phyloP scores from a whole-genome alignment of 2,113 vertebrate species.

The Vireo altiloquus region DNA sequence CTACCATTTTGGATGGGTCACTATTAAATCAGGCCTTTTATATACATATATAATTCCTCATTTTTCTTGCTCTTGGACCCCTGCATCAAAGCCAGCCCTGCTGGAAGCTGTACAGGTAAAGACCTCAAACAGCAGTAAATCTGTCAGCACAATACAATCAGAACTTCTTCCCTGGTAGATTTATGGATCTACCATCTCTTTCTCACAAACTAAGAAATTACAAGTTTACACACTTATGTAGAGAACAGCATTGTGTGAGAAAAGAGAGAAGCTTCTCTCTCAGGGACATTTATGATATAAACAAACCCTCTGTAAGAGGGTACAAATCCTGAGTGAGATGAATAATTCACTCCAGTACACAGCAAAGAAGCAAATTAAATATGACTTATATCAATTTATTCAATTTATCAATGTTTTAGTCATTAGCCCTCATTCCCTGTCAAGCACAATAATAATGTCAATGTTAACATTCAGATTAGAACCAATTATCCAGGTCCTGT shows the following conservation, averaged over 20 bases:
- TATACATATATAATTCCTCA: background rate
- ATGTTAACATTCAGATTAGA: background rate
- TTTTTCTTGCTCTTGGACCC: background rate
- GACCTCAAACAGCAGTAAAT: background rate
- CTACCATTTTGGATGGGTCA: background rate
- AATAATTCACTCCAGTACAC: background rate
- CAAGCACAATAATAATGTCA: background rate
- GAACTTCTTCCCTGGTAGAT: background rate
- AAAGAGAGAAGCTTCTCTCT: background rate
- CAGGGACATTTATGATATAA: background rate
- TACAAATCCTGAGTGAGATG: background rate
- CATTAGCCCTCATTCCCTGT: background rate
- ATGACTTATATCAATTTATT: background rate
- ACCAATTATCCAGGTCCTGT: background rate
- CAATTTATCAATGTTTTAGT: background rate
- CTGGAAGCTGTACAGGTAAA: background rate
- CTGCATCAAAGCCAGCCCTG: background rate
- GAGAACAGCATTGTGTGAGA: background rate
- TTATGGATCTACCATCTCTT: background rate
- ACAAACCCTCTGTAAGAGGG: background rate
- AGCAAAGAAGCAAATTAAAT: background rate
- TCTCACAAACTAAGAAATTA: background rate
- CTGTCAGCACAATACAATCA: background rate
- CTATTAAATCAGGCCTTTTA: background rate
- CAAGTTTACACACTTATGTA: background rate